Base-by-base conservation (phyloP, 1,140 invertebrate genomes). In the Pseudachorutes palmiensis region DNA sequence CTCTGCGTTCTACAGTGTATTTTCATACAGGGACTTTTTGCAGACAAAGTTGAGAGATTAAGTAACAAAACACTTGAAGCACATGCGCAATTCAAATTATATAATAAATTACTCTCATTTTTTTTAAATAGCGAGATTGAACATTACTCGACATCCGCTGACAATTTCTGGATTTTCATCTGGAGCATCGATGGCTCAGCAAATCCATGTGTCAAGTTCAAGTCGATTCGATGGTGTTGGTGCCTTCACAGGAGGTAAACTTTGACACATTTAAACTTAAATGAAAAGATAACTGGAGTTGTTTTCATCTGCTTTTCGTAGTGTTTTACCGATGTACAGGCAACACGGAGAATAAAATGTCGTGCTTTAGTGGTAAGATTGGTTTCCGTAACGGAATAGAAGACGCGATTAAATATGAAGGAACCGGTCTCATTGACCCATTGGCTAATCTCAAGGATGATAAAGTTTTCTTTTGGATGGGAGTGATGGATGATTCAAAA, bases 111-210 rank as follows among this genome's bases (percentile, higher is more conserved):
- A 9, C 5, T 9, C 19, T 41, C 9, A 55, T 14, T 55, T 55
- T 55, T 16, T 55, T 55, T 55, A 55, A 55, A 55, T 55, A 16
- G 51, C 9, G 24, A 55, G 24, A 55, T 26, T 55, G 24, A 26
- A 24, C 12, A 9, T 55, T 12, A 5, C 5, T 16, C 51, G 3
- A 5, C 51, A 55, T 55, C 51, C 51, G 12, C 51, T 55, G 5
- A 55, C 51, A 26, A 14, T 55, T 26, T 55, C 51, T 24, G 51
- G 51, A 9, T 55, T 55, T 55, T 14, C 14, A 55, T 55, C 51
- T 55, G 51, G 51, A 55, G 12, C 51, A 3, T 19, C 12, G 9
- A 55, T 55, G 51, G 51, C 51, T 5, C 51, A 55, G 51, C 51
- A 55, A 24, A 55, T 55, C 24, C 51, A 55, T 26, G 24, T 55